Conservation (phyloP, 2,113 vertebrate species). For the Porphyrio hochstetteri region DNA sequence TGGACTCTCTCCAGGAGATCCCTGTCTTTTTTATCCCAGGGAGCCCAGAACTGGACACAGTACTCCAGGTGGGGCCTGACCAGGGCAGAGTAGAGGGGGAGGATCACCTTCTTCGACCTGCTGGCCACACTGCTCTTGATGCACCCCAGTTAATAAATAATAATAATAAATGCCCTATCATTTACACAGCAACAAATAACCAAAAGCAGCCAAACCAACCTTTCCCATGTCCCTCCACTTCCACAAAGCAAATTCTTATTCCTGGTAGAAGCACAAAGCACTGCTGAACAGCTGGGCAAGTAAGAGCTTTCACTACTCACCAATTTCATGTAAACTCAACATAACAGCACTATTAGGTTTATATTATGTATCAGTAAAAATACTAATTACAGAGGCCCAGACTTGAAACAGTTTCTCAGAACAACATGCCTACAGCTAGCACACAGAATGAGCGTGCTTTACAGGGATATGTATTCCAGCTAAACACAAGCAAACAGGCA, state of each 20-base stretch:
- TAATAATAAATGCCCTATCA: neutral
- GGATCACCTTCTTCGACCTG: no score
- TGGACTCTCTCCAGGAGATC: no score
- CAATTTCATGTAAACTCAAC: neutral
- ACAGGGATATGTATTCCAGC: neutral
- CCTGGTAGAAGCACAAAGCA: neutral
- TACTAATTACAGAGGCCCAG: slow-evolving; percentile 15
- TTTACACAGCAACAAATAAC: neutral
- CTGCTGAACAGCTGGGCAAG: slow-evolving; percentile 44
- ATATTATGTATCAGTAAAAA: slow-evolving; percentile 56
- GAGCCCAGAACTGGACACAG: no score
- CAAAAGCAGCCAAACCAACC: neutral
- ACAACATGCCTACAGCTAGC: slow-evolving; percentile 19
- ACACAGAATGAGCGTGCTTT: neutral
- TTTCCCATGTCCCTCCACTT: neutral
- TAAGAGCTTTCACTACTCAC: neutral
- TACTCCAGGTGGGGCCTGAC: no score
- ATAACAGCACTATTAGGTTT: slow-evolving; percentile 45
- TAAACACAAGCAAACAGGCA: neutral
- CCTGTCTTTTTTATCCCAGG: no score
- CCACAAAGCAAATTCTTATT: neutral
- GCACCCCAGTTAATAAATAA: no score
- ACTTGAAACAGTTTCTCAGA: slow-evolving; percentile 15
- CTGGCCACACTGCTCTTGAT: no score
- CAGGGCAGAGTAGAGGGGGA: no score